These are phyloP conservation scores for Agrochola lychnidis DNA, from an alignment of 2,888 invertebrate genomes.

Conservation along the genomic window DNA sequence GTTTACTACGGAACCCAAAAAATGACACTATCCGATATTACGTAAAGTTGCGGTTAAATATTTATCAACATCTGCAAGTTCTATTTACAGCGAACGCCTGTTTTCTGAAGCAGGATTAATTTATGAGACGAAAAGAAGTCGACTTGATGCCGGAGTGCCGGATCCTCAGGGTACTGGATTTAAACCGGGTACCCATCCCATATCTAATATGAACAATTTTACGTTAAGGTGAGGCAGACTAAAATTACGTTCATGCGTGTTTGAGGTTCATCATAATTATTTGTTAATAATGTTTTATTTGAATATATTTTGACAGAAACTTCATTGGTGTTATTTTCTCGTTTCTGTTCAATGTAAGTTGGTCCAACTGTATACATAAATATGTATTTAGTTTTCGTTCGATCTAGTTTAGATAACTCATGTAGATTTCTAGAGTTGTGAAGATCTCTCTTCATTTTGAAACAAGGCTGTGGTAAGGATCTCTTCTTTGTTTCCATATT, in stretches of 20 bases:
- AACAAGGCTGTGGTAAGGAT: not conserved
- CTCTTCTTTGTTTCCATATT: not conserved
- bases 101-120: too few relatives aligned
- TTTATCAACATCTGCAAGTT: too few relatives aligned
- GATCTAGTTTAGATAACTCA: constrained; percentile 37
- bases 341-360: constrained; percentile 44
- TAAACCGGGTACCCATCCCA: too few relatives aligned
- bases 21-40: too few relatives aligned
- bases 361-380: constrained; percentile 21
- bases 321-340: constrained; percentile 20
- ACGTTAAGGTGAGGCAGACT: not conserved
- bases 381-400: constrained; percentile 44
- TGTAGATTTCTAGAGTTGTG: constrained; percentile 15
- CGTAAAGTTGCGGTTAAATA: too few relatives aligned
- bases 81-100: too few relatives aligned
- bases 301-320: constrained; percentile 32
- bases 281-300: not conserved
- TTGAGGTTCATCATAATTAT: constrained; percentile 19
- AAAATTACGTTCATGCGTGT: constrained; percentile 11
- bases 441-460: constrained; percentile 13
- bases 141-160: too few relatives aligned
- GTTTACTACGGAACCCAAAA: too few relatives aligned
- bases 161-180: too few relatives aligned
- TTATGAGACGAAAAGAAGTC: too few relatives aligned
- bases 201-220: not conserved